Evolutionary conservation across 2,797 vertebrate genomes (phyloP), one percentile per base, ranked within the genome.

Genomic region (Enteromius fasciolatus): DNA sequence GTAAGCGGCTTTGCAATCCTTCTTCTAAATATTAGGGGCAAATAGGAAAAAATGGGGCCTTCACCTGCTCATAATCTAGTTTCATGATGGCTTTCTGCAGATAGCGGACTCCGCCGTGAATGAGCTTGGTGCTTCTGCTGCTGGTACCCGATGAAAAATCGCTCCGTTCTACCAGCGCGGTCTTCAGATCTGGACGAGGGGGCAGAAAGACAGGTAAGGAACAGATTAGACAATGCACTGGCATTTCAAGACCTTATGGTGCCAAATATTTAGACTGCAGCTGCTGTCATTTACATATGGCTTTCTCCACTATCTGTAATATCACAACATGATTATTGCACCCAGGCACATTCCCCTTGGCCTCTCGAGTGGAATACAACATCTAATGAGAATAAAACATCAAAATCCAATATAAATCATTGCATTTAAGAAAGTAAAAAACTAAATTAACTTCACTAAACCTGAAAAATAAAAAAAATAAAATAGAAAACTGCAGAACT

Each of bases 71-170:
- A 0, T 97, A 94, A 95, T 99, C 98, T 76, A 98, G 57, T 85
- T 95, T 93, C 97, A 97, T 97, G 94, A 99, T 95, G 94, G 98
- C 98, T 94, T 97, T 99, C 95, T 98, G 98, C 80, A 98, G 96
- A 87, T 99, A 99, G 82, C 97, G 95, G 46, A 99, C 98, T 36
- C 98, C 98, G n/a, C 97, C 97, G 9, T 99, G 98, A 93, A 99
- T 98, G 88, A 99, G 94, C 92, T 99, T 99, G 89, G 97, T 99
- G 86, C 98, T 98, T 84, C 97, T 95, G 92, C 98, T 99, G 95
- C 98, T 99, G 41, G 98, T 98, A 85, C 98, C 98, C 0, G 98
- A 98, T 70, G 98, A 97, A 93, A 98, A 99, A 92, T 99, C 97
- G 88, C 93, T 95, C 91, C 96, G 95, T 92, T 99, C 97, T 67